These are phyloP conservation scores for Drosophila mercatorum DNA, from an alignment of 2,888 invertebrate species.

Conservation along the genomic window DNA sequence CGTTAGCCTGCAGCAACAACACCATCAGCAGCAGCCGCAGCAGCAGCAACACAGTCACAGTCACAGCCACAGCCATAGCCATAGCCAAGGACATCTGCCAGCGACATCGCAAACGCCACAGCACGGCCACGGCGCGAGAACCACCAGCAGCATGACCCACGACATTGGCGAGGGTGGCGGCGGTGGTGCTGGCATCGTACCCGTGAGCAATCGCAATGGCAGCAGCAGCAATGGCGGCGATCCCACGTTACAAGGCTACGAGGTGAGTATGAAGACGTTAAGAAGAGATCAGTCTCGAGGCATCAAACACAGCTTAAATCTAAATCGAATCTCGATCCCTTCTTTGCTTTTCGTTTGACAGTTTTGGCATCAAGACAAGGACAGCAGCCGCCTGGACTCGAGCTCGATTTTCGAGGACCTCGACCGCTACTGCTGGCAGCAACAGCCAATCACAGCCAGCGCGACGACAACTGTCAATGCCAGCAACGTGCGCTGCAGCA, in stretches of 20 bases:
- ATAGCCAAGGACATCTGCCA: slow-evolving; percentile 65
- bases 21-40: slow-evolving; percentile 53
- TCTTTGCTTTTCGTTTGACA: slow-evolving; percentile 37
- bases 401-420: slow-evolving; percentile 91
- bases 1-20: slow-evolving; percentile 60
- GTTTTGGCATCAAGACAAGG: slow-evolving; percentile 86
- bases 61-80: slow-evolving; percentile 51
- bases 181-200: slow-evolving; percentile 36
- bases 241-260: slow-evolving; percentile 84
- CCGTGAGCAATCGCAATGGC: slow-evolving; percentile 65
- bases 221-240: slow-evolving; percentile 72
- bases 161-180: slow-evolving; percentile 64
- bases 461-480: slow-evolving; percentile 81
- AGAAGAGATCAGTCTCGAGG: no score
- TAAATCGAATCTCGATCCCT: not conserved
- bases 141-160: slow-evolving; percentile 68
- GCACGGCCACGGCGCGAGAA: slow-evolving; percentile 65
- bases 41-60: slow-evolving; percentile 52
- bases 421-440: slow-evolving; percentile 93
- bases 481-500: slow-evolving; percentile 83
- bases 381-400: slow-evolving; percentile 89
- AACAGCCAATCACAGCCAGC: slow-evolving; percentile 85
- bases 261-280: slow-evolving; percentile 72
- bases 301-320: not conserved
- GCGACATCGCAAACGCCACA: slow-evolving; percentile 64